Percentiles rank a stretch among this genome's conserved stretches.
These are phyloP conservation scores for Pelvicachromis taeniatus DNA, from an alignment of 2,113 vertebrate species.

Conservation along the genomic window DNA sequence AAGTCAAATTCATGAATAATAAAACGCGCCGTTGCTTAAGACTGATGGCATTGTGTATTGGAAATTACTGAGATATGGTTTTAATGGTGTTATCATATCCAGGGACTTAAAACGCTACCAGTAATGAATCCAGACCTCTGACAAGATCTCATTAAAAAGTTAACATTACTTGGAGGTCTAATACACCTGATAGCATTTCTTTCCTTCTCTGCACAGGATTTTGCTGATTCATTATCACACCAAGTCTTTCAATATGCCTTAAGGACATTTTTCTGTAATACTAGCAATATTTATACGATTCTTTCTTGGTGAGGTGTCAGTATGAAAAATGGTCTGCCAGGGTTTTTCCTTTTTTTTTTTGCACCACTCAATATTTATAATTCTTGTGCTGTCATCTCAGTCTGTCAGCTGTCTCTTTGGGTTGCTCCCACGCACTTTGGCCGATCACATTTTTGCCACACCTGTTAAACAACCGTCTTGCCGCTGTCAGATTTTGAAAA, in stretches of 20 bases:
- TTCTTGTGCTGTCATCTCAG: constrained; percentile 12
- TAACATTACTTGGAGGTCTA: not conserved
- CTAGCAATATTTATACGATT: not conserved
- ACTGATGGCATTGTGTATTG: not conserved
- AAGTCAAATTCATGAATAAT: not conserved
- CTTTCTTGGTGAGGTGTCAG: not conserved
- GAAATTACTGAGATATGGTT: not conserved
- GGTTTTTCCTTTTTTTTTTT: not conserved
- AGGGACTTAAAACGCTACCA: not conserved
- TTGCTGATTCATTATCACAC: not conserved
- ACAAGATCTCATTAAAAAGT: not conserved
- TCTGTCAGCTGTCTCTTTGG: constrained; percentile 6
- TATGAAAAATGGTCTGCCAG: not conserved
- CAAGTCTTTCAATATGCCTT: not conserved
- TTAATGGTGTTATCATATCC: not conserved
- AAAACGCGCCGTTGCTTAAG: not conserved
- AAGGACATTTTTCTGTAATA: not conserved
- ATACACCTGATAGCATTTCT: not conserved
- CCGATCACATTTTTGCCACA: constrained; percentile 22
- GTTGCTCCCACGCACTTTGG: not conserved
- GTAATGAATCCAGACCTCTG: not conserved
- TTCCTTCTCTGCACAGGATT: not conserved
- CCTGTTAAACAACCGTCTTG: constrained; percentile 34
- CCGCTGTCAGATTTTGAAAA: constrained; percentile 28
- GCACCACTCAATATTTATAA: not conserved